Evolutionary conservation across 2,113 vertebrate species (phyloP), one percentile per base, ranked within the genome.

Genomic region (Felis chaus): DNA sequence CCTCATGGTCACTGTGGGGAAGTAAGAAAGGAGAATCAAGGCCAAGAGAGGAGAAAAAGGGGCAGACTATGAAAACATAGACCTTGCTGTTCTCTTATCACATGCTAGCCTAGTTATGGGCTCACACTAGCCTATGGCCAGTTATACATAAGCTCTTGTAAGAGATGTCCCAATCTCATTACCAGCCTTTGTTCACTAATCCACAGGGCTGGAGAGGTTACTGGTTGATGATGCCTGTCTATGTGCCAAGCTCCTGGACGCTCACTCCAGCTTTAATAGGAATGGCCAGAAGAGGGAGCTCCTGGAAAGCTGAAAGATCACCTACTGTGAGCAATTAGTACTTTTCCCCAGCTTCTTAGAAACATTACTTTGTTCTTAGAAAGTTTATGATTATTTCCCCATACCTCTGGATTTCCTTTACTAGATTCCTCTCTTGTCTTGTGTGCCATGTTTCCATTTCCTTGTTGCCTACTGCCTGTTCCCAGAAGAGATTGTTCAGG

Each of bases 1-100:
- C 99, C 97, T 99, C 99, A 13, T 99, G 99, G 98, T 99, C 99
- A 98, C 99, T 99, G 98, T 29, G 39, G 96, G 36, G 90, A 94
- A 74, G 57, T 41, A 85, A 96, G 39, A 97, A 61, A 61, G 76
- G 23, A 71, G 48, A 85, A 45, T 86, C 74, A 92, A 48, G 41
- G 39, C 45, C 11, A 31, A 91, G n/a, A 57, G 33, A 55, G 57
- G 31, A 21, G 73, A 83, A 80, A 31, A 55, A 74, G 29, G 29
- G 33, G 36, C 15, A 74, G 31, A 53, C 71, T 90, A 53, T n/a
- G 33, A 45, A 81, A 95, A 91, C 39, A 48, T 15, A 85, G 16
- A 82, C 48, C 61, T 50, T 76, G 33, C 33, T 96, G 11, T 89
- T 83, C 45, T 89, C 86, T 33, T 65, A 68, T 92, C 74, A 94